Base-by-base conservation (phyloP, 2,797 vertebrate genomes). In the Loris lydekkerianus region DNA sequence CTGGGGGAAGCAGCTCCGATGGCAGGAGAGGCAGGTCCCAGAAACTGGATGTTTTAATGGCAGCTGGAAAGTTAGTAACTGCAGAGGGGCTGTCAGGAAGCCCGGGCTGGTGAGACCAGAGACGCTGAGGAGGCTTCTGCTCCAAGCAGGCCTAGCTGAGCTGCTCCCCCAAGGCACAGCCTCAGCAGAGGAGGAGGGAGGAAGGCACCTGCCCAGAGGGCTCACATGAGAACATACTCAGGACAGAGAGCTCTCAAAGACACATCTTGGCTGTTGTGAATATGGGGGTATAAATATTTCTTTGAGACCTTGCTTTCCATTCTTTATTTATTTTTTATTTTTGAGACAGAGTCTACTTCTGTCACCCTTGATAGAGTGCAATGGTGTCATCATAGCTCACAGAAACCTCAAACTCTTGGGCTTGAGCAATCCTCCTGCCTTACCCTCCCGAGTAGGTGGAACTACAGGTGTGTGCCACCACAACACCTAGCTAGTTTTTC, bases 21-120 rank as follows among this genome's bases (percentile, higher is more conserved):
- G 27, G 13, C 25, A 1, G 7, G 25, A 75, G 49, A 65, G 82
- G 46, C 61, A 20, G 40, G 8, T 63, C 58, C 76, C 11, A 7
- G 72, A 46, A 34, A 76, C 27, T 21, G 15, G 34, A 0, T 3
- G 56, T 75, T 82, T 40, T 29, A 63, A 65, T 4, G 29, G 25
- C 85, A 17, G 11, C 7, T 15, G 73, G 73, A 91, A 88, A 93
- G 73, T 89, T 93, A 85, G 61, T 27, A 10, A 2, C 0, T 94
- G 10, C 34, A 65, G 91, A 92, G 78, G 94, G 85, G 65, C 56
- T 61, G 78, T 46, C 80, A 87, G 89, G n/a, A 25, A 27, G 29
- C 40, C 27, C 31, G 94, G 92, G 95, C 70, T 90, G 63, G 7
- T 0, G 5, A 80, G 61, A 94, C 46, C 81, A 9, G 14, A 34